A percentile compares a stretch with the other conserved stretches of the same genome.
Conservation (phyloP, 1,140 invertebrate species). For the Eulimnadia texana region DNA sequence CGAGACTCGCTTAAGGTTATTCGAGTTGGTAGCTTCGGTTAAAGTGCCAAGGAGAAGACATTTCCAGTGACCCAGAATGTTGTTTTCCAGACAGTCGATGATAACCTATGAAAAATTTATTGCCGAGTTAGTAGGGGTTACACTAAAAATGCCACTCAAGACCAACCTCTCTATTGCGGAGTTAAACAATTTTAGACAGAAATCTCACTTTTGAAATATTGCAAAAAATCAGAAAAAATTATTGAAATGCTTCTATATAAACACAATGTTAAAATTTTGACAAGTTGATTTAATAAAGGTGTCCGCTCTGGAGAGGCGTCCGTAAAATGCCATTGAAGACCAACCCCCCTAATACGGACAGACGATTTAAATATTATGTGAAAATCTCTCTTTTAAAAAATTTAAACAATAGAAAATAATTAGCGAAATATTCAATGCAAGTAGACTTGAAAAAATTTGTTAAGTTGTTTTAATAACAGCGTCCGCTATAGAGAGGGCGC, state of each 20-base stretch:
- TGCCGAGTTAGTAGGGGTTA: too few species aligned
- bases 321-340: too few species aligned
- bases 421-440: background rate
- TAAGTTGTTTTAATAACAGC: background rate
- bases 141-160: background rate
- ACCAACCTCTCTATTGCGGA: too few species aligned
- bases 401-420: background rate
- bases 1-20: conserved; percentile 27
- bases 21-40: conserved; percentile 28
- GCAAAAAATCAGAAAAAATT: too few species aligned
- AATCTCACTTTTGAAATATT: too few species aligned
- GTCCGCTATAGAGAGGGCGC: too few species aligned
- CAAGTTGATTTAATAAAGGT: background rate
- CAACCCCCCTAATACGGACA: background rate
- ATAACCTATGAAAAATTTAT: conserved; percentile 21
- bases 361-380: background rate
- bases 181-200: too few species aligned
- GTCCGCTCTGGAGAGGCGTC: background rate
- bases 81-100: conserved; percentile 40
- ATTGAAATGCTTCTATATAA: conserved; percentile 26
- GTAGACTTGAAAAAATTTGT: background rate
- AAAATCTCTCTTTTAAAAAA: background rate
- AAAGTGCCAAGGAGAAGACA: conserved; percentile 40
- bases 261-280: background rate
- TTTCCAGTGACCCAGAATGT: conserved; percentile 46